These are phyloP conservation scores for Platysteira castanea DNA, from an alignment of 2,113 vertebrate species.

Conservation along the genomic window DNA sequence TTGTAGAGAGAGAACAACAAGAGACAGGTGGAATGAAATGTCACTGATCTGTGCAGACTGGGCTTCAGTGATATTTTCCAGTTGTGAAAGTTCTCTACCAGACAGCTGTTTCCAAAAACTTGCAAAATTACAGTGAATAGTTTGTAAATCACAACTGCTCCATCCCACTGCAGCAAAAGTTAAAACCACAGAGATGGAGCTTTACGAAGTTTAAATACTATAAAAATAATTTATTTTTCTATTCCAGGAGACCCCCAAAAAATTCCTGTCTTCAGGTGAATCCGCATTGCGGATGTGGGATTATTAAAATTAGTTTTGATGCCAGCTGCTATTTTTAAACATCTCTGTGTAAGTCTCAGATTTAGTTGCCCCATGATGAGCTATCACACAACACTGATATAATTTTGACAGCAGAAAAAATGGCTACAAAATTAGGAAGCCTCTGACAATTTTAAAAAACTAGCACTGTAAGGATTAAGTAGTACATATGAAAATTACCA, in stretches of 20 bases:
- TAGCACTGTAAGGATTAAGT: background rate
- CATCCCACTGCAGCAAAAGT: background rate
- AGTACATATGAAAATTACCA: background rate
- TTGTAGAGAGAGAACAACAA: background rate
- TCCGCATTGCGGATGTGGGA: background rate
- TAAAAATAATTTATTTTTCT: background rate
- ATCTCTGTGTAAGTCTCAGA: background rate
- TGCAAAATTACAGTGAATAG: background rate
- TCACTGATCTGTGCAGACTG: background rate
- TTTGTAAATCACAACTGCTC: background rate
- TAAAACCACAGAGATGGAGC: background rate
- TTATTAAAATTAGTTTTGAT: background rate
- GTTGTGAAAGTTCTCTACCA: background rate
- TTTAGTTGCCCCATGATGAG: background rate
- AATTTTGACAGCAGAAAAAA: background rate
- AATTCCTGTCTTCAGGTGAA: background rate
- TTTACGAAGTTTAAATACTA: background rate
- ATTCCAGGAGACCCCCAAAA: fast-evolving
- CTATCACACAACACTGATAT: background rate
- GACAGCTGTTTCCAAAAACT: background rate
- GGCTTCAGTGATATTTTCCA: background rate
- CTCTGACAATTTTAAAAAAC: background rate
- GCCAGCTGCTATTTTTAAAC: background rate
- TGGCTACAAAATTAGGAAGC: background rate
- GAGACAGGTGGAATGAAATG: background rate